These are phyloP conservation scores for Metellina segmentata DNA, from an alignment of 2,888 invertebrate genomes.

Conservation along the genomic window DNA sequence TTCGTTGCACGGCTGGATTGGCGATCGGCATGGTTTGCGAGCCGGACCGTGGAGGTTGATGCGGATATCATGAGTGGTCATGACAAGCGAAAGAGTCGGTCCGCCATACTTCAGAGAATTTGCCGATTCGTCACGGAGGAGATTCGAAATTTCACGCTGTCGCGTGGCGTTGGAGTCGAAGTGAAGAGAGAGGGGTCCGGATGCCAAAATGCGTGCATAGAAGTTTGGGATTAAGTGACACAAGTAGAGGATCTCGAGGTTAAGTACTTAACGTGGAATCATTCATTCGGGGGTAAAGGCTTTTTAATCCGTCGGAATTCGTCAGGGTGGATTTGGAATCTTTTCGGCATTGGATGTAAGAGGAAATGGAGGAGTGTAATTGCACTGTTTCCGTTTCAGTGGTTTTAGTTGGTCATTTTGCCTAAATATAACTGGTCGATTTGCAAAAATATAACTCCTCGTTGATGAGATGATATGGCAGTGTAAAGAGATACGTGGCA, in stretches of 20 bases:
- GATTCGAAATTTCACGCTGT: conserved; percentile 66
- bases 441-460: not conserved
- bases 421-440: not conserved
- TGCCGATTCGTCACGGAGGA: conserved; percentile 53
- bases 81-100: conserved; percentile 58
- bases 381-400: not conserved
- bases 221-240: not conserved
- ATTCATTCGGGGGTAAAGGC: not conserved
- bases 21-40: conserved; percentile 14
- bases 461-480: too few relatives aligned
- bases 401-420: not conserved
- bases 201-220: not conserved
- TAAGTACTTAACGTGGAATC: not conserved
- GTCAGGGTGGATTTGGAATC: not conserved
- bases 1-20: conserved; percentile 41
- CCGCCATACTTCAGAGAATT: conserved; percentile 23
- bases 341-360: too few relatives aligned
- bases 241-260: not conserved
- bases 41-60: conserved; percentile 9
- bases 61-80: conserved; percentile 18
- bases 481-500: too few relatives aligned
- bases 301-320: not conserved
- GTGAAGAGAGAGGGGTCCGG: not conserved
- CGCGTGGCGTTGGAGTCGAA: conserved; percentile 42
- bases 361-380: too few relatives aligned